Percentiles rank a stretch among this genome's conserved stretches.
phyloP scores from a whole-genome alignment of 2,888 invertebrate species.

The Eledone cirrhosa region DNA sequence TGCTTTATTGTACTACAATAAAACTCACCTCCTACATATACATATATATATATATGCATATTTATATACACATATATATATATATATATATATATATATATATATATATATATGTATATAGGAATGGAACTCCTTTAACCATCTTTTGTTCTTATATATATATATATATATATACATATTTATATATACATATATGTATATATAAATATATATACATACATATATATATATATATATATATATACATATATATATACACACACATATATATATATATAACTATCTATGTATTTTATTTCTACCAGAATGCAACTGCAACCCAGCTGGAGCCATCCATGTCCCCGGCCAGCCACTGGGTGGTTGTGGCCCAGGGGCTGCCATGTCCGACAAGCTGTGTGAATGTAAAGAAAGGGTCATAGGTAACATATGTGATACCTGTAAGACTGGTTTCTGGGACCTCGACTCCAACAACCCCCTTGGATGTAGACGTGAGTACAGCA shows the following conservation, averaged over 20 bases:
- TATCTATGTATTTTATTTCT: too few relatives aligned
- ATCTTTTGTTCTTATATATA: neutral
- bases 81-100: too few relatives aligned
- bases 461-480: conserved; percentile 87
- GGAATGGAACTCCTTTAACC: too few relatives aligned
- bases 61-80: too few relatives aligned
- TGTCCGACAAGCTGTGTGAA: conserved; percentile 88
- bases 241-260: neutral
- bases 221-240: too few relatives aligned
- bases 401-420: conserved; percentile 95
- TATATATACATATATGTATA: too few relatives aligned
- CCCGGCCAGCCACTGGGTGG: conserved; percentile 76
- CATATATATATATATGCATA: too few relatives aligned
- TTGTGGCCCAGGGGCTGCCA: conserved; percentile 68
- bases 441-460: conserved; percentile 92
- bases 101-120: too few relatives aligned
- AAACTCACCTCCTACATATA: too few relatives aligned
- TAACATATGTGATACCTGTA: conserved; percentile 93
- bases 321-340: conserved; percentile 84
- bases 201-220: too few relatives aligned
- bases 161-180: neutral
- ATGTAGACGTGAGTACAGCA: conserved; percentile 77
- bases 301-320: conserved; percentile 91
- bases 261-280: neutral
- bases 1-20: too few relatives aligned